These are phyloP conservation scores for Pagetopsis macropterus DNA, from an alignment of 2,797 vertebrate species.

Conservation along the genomic window DNA sequence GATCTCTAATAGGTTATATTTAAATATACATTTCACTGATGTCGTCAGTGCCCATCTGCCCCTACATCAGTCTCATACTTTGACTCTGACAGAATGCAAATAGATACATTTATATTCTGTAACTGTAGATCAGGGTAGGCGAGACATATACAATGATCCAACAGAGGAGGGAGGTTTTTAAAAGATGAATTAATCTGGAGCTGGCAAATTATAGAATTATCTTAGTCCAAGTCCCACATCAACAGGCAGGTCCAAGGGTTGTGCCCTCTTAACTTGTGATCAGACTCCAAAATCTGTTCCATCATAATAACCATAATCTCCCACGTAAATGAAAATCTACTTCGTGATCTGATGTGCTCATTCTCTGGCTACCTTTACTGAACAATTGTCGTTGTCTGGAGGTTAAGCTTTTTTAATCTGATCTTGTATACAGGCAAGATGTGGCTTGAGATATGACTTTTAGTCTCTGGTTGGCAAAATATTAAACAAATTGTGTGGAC, in stretches of 20 bases:
- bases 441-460: neutral
- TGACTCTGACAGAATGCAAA: conserved; percentile 61
- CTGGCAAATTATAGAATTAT: conserved; percentile 35
- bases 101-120: conserved; percentile 70
- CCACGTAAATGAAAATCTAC: conserved; percentile 40
- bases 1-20: conserved; percentile 54
- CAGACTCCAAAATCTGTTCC: conserved; percentile 28
- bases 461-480: neutral
- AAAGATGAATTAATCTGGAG: conserved; percentile 53
- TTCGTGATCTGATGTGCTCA: neutral
- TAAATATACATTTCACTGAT: conserved; percentile 66
- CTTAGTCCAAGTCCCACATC: conserved; percentile 34
- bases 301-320: conserved; percentile 39
- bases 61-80: conserved; percentile 47
- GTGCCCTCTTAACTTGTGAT: conserved; percentile 37
- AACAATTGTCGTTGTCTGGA: neutral
- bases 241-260: conserved; percentile 45
- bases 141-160: conserved; percentile 33
- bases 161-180: conserved; percentile 1
- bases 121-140: conserved; percentile 20
- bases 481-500: neutral
- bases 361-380: neutral
- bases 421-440: neutral
- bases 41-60: conserved; percentile 61
- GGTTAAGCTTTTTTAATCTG: conserved; percentile 3